phyloP scores from a whole-genome alignment of 2,797 vertebrate species.

The Sus cebifrons region DNA sequence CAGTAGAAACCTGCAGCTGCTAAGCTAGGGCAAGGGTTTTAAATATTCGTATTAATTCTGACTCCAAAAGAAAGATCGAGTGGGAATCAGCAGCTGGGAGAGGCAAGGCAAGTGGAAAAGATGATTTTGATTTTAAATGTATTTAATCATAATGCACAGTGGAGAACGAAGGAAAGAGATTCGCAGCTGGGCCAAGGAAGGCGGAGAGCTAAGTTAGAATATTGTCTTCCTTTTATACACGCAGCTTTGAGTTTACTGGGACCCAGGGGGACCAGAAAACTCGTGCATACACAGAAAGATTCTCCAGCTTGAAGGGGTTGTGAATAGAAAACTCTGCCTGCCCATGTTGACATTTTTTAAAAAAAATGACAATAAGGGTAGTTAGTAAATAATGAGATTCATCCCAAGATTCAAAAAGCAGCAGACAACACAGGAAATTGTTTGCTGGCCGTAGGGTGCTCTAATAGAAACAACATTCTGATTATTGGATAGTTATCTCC shows the following conservation, averaged over 20 bases:
- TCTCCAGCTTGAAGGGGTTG: constrained; percentile 55
- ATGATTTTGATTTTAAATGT: constrained; percentile 87
- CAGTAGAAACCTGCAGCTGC: constrained; percentile 88
- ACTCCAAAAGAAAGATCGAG: constrained; percentile 85
- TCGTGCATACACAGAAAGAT: constrained; percentile 37
- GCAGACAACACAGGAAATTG: neutral
- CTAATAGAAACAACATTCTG: neutral
- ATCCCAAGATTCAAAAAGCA: constrained; percentile 42
- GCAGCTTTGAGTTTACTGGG: constrained; percentile 69
- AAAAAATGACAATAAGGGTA: neutral
- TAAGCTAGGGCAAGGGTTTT: constrained; percentile 77
- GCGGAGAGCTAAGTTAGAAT: neutral
- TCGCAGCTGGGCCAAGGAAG: constrained; percentile 85
- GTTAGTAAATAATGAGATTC: constrained; percentile 20
- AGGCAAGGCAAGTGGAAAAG: constrained; percentile 83
- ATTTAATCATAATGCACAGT: constrained; percentile 83
- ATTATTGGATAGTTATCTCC: constrained; percentile 5
- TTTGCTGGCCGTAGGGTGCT: neutral
- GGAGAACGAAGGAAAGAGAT: constrained; percentile 57
- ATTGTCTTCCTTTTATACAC: neutral
- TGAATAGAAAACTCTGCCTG: constrained; percentile 30
- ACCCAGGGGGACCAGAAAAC: constrained; percentile 32
- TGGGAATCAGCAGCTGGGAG: constrained; percentile 89
- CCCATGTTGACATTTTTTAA: neutral
- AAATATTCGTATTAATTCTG: constrained; percentile 86